Conservation (phyloP, 23 tunicate genomes). For the Ciona savignyi region DNA sequence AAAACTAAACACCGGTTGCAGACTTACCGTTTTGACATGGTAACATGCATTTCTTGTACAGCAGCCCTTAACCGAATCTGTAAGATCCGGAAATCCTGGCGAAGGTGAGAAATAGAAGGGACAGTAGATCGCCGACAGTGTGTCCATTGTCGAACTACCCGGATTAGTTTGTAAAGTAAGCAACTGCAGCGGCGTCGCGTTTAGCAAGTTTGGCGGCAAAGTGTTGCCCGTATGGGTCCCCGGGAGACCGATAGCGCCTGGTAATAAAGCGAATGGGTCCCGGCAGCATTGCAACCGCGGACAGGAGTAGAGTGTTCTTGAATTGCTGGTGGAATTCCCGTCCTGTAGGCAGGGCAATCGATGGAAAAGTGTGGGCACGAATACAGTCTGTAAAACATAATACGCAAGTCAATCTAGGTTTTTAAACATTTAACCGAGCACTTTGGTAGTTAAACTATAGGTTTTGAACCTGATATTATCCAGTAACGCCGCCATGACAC, state of each 20-base stretch:
- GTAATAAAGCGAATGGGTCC: background rate
- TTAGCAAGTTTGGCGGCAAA: background rate
- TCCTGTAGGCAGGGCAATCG: background rate
- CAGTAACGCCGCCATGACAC: too few species aligned
- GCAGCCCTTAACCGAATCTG: background rate
- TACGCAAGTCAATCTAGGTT: too few species aligned
- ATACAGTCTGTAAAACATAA: too few species aligned
- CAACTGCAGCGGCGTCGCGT: background rate
- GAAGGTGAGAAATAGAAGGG: background rate
- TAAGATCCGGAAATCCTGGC: background rate
- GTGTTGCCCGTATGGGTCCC: background rate
- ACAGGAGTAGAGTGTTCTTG: background rate
- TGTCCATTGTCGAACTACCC: background rate
- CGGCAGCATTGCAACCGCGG: background rate
- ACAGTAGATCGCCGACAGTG: background rate
- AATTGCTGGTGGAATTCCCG: background rate
- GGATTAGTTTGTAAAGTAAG: background rate
- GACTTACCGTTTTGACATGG: background rate
- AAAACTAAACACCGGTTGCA: too few species aligned
- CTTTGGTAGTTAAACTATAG: too few species aligned
- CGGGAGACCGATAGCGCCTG: background rate
- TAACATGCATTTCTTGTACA: background rate
- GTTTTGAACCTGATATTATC: too few species aligned
- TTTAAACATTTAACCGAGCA: too few species aligned
- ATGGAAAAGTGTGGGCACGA: background rate